phyloP scores from a whole-genome alignment of 1,140 invertebrate species.

The Heliconius congener region DNA sequence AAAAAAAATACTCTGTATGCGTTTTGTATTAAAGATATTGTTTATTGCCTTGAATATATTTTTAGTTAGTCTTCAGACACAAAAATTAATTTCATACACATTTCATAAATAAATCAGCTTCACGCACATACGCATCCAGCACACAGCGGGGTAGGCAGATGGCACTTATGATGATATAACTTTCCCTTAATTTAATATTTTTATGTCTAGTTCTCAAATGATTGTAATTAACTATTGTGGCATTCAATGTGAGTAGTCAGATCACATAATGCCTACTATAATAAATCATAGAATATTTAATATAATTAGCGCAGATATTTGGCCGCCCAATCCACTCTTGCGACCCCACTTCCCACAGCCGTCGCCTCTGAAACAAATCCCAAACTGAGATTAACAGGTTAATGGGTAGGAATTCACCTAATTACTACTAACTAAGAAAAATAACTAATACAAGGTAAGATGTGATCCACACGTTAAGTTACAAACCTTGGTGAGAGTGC shows the following conservation, averaged over 20 bases:
- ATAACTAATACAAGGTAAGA: neutral
- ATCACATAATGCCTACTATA: neutral
- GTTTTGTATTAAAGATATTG: too few relatives aligned
- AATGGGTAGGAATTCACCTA: neutral
- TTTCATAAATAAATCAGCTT: too few relatives aligned
- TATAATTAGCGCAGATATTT: slow-evolving; percentile 61
- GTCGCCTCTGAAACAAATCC: slow-evolving; percentile 52
- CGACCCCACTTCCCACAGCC: slow-evolving; percentile 60
- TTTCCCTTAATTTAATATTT: too few relatives aligned
- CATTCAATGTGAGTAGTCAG: neutral
- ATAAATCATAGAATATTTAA: neutral
- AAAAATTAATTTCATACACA: too few relatives aligned
- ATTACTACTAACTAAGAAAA: neutral
- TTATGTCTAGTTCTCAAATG: too few relatives aligned
- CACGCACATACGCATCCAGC: too few relatives aligned
- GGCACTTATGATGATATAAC: too few relatives aligned
- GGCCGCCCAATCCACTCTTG: slow-evolving; percentile 69
- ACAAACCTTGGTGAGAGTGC: slow-evolving; percentile 52
- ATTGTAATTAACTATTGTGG: neutral
- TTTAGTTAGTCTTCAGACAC: too few relatives aligned
- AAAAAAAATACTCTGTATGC: too few relatives aligned
- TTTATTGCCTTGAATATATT: too few relatives aligned
- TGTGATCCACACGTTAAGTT: neutral
- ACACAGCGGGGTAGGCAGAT: too few relatives aligned
- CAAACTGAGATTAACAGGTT: neutral